Base-by-base conservation (phyloP, 53 echinoderm and acorn worm genomes). In the Holothuria scabra region DNA sequence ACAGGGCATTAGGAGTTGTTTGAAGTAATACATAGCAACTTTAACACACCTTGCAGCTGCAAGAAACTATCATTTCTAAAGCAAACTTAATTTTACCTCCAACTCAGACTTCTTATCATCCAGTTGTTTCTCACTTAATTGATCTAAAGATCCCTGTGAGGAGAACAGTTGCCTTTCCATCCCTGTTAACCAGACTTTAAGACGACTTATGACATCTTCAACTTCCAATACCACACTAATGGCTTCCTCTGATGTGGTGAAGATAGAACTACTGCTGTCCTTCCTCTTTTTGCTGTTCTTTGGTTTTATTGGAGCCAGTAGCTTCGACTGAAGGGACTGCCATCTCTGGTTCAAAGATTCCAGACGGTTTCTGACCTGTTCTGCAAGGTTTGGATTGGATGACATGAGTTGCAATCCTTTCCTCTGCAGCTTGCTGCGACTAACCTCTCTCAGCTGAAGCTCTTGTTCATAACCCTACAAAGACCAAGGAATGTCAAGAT, bases 381-480 rank as follows among this genome's bases (percentile, higher is more conserved):
- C 67, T 8, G 91, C 66, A 0, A 89, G 87, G 80, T 81, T 87
- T 23, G 90, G 92, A 23, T 87, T 88, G 28, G 90, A 85, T 18
- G 94, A 80, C 64, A 92, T 89, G 58, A 94, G 85, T 48, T 87
- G 90, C 35, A 87, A 62, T 28, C 89, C 97, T 82, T 94, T 92
- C 58, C 89, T 81, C 87, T 97, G 90, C 25, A 97, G 90, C 58
- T 87, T 90, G 83, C 91, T 82, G 19, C 97, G 88, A 71, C 92
- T 97, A 30, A 94, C 94, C 61, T 97, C 97, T 26, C 92, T 84
- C 74, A 92, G 70, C 82, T 97, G 93, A 14, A 97, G 84, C 79
- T 97, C 97, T 84, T 94, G 92, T 52, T 92, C 88, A 60, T 97
- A 97, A 83, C 92, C 94, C 97, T 97, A 65, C 24, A 66, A 62